Evolutionary conservation across 30 jellyfish, hydroid and myxozoan species (phyloP).

Genomic region (Sanderia malayensis): DNA sequence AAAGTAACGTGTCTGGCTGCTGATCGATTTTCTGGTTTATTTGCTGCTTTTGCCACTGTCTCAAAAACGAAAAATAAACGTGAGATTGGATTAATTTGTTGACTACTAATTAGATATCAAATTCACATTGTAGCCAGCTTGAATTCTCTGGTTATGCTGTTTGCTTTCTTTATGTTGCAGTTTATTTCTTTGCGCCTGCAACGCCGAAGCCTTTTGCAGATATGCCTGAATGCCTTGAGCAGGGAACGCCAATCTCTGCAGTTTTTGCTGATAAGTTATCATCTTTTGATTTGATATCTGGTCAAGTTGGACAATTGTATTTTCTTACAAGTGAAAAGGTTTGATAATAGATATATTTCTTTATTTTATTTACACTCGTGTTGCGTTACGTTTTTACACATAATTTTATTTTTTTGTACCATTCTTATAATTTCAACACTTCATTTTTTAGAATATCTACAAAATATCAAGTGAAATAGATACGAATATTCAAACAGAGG

Average conservation of each 20-base stretch:
- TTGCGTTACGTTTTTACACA: too few relatives aligned
- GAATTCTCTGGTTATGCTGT: background rate
- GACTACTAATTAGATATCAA: background rate
- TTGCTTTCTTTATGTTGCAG: constrained; percentile 13
- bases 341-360: too few relatives aligned
- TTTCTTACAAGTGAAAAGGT: background rate
- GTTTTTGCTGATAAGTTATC: background rate
- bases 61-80: constrained; percentile 38
- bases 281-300: background rate
- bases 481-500: too few relatives aligned
- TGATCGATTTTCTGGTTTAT: constrained; percentile 54
- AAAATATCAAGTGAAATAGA: too few relatives aligned
- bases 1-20: constrained; percentile 60
- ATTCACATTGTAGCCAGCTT: too few relatives aligned
- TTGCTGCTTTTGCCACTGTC: constrained; percentile 53
- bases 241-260: background rate
- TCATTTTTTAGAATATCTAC: too few relatives aligned
- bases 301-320: background rate
- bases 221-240: background rate
- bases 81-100: constrained; percentile 8
- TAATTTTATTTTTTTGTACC: background rate
- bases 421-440: background rate
- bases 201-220: constrained; percentile 27
- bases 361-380: too few relatives aligned
- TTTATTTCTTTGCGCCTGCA: constrained; percentile 48